Percentiles rank a stretch among this genome's conserved stretches.
phyloP scores from a whole-genome alignment of 2,113 vertebrate genomes.

The Deroptyus accipitrinus region DNA sequence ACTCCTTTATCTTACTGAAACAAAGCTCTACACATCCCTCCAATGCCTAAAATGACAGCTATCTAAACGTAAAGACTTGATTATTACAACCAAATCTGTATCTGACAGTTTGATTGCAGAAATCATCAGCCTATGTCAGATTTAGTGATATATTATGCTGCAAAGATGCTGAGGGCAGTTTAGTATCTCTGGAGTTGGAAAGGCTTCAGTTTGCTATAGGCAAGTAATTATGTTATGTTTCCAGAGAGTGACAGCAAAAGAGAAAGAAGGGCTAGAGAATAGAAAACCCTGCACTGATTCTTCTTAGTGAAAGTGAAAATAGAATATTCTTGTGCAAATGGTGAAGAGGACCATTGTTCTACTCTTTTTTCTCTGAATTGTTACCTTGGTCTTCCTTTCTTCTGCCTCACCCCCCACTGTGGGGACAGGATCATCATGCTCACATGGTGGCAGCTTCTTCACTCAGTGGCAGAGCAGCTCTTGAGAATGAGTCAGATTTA shows the following conservation, averaged over 20 bases:
- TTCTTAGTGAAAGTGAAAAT: background rate
- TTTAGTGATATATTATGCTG: background rate
- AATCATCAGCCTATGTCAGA: background rate
- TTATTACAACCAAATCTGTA: background rate
- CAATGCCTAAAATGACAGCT: background rate
- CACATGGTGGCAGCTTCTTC: background rate
- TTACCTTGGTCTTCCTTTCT: background rate
- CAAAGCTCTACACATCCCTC: background rate
- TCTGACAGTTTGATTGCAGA: background rate
- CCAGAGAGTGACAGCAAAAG: background rate
- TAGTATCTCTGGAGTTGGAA: background rate
- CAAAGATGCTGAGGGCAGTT: background rate
- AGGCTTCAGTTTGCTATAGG: background rate
- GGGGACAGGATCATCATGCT: background rate
- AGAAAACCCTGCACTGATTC: background rate
- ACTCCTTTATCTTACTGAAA: background rate
- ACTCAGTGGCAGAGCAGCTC: background rate
- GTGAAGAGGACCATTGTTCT: background rate
- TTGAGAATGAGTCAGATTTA: background rate
- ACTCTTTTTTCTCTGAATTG: background rate
- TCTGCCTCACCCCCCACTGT: background rate
- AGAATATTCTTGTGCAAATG: background rate
- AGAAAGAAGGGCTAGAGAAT: background rate
- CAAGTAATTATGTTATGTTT: background rate
- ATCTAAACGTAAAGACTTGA: background rate